Base-by-base conservation (phyloP, 2,113 vertebrate species). In the Nothobranchius kuhntae region DNA sequence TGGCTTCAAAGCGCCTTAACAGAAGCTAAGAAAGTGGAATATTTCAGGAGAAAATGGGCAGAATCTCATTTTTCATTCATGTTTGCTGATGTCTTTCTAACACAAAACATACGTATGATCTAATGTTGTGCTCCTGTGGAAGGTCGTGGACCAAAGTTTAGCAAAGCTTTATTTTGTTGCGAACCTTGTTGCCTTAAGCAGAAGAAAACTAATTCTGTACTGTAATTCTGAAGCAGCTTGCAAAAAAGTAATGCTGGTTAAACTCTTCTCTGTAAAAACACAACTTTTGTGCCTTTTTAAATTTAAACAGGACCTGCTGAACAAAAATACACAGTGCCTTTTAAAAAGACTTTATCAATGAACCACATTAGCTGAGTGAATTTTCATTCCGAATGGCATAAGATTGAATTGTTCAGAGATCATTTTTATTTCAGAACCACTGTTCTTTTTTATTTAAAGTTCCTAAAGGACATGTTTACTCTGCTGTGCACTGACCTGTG, bases 101-200 rank as follows among this genome's bases (percentile, higher is more conserved):
- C 40, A 73, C 36, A 63, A 75, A 76, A 54, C 5, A 53, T 71
- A 71, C 59, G 74, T 74, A 15, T 21, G 73, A 53, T 67, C 53
- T 59, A 69, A 3, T 59, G 57, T 71, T 8, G 2, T 67, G 65
- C 66, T 83, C 67, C 73, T 65, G 68, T 71, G 58, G 61, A 87
- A 83, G 73, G 78, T 84, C 83, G 82, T 13, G 84, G 86, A 90
- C 86, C 84, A 88, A 91, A 85, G 75, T 78, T 85, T 68, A 81
- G 73, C 53, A 64, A 65, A 58, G 59, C 17, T 70, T 67, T 71
- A 53, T 77, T 82, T 75, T 80, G 51, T 79, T 66, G 59, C 30
- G 60, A 76, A 77, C 83, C 82, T 76, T 77, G 71, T 58, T 79
- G 85, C 88, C 82, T 87, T 85, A 86, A 85, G 44, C 42, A 53